Base-by-base conservation (phyloP, 2,888 invertebrate species). In the Dilophus febrilis region DNA sequence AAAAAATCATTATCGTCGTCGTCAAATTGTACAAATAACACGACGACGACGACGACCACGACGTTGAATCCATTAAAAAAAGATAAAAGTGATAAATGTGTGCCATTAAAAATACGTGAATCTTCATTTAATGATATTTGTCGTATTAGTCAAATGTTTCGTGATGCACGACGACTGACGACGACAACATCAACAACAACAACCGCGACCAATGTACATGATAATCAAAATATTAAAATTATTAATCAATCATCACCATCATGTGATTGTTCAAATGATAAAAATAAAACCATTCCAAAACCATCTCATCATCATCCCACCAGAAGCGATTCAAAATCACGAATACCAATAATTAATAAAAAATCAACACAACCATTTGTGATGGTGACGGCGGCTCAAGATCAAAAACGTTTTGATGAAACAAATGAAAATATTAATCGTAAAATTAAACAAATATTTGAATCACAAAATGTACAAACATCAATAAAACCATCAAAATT, bases 381-480 rank as follows among this genome's bases (percentile, higher is more conserved):
- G n/a, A n/a, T n/a, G n/a, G n/a, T n/a, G n/a, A n/a, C n/a, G n/a
- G n/a, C n/a, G n/a, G n/a, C n/a, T 22, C 22, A 41, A 33, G 5
- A 22, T 22, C 22, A 22, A 22, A n/a, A 46, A 7, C 36, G 45
- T 12, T 48, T 49, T 18, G 51, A 47, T 28, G 52, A 54, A 38
- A 41, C 47, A 10, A 53, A 52, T 37, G 49, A 43, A 26, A 51
- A 48, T 29, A 40, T 50, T 39, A 52, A 50, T 41, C 50, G 44
- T 1, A 48, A 51, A 7, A 51, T 52, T 4, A 46, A 50, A 32
- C 53, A 51, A 45, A 48, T 52, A 13, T 56, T 53, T 35, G 50
- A 53, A 33, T 19, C 22, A 22, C 8, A 22, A 34, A 31, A 27
- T 27, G 27, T 8, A 27, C 11, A 27, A n/a, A n/a, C n/a, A n/a